Evolutionary conservation across 1,140 invertebrate genomes (phyloP), one percentile per base, ranked within the genome.

Genomic region (Lepidostoma basale): DNA sequence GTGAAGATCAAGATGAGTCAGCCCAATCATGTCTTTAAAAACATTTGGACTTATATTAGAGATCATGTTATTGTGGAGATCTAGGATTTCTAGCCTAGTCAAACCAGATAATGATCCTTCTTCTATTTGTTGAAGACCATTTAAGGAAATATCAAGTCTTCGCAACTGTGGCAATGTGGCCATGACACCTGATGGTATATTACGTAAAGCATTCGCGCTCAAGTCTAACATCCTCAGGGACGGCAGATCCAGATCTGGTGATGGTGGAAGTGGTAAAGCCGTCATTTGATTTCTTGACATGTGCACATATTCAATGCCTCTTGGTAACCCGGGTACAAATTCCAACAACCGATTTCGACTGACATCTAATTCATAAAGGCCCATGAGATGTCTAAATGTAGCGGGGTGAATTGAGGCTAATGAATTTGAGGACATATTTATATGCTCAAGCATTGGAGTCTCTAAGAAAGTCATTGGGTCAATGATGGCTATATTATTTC

Each of bases 341-440:
- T 89, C 86, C 4, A 86, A 76, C 16, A 96, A 75, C 69, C 87
- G 81, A 78, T 96, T 96, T 74, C 85, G 85, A 70, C 92, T 90
- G 3, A 92, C 79, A 75, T 95, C 92, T 16, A 96, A 76, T 77
- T 93, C 92, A 67, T 90, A 93, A 0, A 96, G 81, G 63, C 89
- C 87, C 10, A 82, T 81, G 39, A 95, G 76, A 74, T 90, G 89
- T 67, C 88, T 80, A 62, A 96, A 90, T 0, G 92, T 92, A 45
- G 86, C 85, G 0, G 88, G 88, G 79, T 92, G 90, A 40, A 92
- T 74, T 2, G 85, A 84, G 2, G 85, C 80, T 2, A 93, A 75
- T 20, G 85, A 84, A 76, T 95, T 95, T 20, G 84, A 81, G 1
- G 92, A 93, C 18, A 95, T 81, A 77, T 94, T 93, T 0, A 95